Base-by-base conservation (phyloP, 2,113 vertebrate species). In the Siniperca knerii region DNA sequence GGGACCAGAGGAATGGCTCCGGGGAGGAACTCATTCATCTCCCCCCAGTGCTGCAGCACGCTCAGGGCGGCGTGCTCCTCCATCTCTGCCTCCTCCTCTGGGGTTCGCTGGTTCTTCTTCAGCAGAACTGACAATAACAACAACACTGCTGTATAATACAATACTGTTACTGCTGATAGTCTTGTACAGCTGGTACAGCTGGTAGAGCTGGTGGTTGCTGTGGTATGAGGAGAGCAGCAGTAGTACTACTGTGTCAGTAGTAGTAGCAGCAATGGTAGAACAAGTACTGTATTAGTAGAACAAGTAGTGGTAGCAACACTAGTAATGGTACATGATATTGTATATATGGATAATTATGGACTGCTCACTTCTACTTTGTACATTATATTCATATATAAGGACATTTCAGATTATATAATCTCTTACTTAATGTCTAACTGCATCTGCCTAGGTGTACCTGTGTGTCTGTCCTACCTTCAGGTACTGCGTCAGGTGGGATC, bases 51-150 rank as follows among this genome's bases (percentile, higher is more conserved):
- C 12, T 92, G 95, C 52, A 99, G 95, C 72, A 99, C 96, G 0
- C 95, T 95, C 86, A 99, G 89, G 52, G 98, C 97, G 73, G 96
- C 95, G 25, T 96, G 97, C 80, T 99, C 97, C 75, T 98, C 96
- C 77, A 95, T 81, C 86, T 96, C 94, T 35, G 81, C 92, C 42
- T 92, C 83, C 46, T 95, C 94, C 33, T 91, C 87, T n/a, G 84
- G 82, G 50, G 93, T 87, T 64, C 90, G 94, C 83, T 95, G 92
- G 84, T 93, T 96, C 90, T 95, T 97, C 83, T 95, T 94, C 74
- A 94, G 84, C 50, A 96, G 82, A 66, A 88, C 97, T 97, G 87
- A 54, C 7, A 35, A 64, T n/a, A 86, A 73, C 66, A 54, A 46
- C 25, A 71, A 15, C 58, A 50, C 8, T 20, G 21, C 11, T 15